Percentiles rank a stretch among this genome's conserved stretches.
phyloP scores from a whole-genome alignment of 2,113 vertebrate species.

The Bufo bufo region DNA sequence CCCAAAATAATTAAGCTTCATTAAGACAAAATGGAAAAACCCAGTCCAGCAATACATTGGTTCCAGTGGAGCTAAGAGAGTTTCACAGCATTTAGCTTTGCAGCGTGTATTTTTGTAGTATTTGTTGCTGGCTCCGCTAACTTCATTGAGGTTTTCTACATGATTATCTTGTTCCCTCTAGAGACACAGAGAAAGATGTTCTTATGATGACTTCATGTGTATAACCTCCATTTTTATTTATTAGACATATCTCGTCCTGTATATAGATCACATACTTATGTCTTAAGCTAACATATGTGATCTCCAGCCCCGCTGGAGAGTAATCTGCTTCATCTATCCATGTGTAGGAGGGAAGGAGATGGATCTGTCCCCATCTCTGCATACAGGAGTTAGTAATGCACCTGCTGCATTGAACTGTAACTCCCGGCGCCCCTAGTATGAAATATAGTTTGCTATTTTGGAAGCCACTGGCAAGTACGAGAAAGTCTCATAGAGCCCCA shows the following conservation, averaged over 20 bases:
- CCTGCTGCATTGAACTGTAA: constrained; percentile 53
- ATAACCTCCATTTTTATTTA: constrained; percentile 47
- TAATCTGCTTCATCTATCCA: constrained; percentile 57
- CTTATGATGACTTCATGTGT: constrained; percentile 24
- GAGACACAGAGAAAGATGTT: not conserved
- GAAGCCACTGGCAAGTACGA: constrained; percentile 55
- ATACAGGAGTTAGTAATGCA: constrained; percentile 44
- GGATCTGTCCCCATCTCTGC: constrained; percentile 47
- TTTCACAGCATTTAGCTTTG: not conserved
- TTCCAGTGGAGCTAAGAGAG: not conserved
- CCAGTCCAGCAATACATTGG: not conserved
- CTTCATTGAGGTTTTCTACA: no score
- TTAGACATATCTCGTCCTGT: constrained; percentile 36
- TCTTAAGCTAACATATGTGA: constrained; percentile 55
- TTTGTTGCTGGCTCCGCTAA: not conserved
- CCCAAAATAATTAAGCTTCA: no score
- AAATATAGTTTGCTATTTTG: constrained; percentile 58
- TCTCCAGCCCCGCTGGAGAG: constrained; percentile 53
- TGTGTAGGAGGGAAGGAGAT: constrained; percentile 51
- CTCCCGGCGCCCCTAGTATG: constrained; percentile 44
- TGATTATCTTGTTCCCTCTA: not conserved
- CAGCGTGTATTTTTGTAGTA: not conserved
- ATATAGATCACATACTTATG: constrained; percentile 51
- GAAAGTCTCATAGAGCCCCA: constrained; percentile 46
- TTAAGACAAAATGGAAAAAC: not conserved